phyloP scores from a whole-genome alignment of 2,797 vertebrate genomes.

The Anableps anableps region DNA sequence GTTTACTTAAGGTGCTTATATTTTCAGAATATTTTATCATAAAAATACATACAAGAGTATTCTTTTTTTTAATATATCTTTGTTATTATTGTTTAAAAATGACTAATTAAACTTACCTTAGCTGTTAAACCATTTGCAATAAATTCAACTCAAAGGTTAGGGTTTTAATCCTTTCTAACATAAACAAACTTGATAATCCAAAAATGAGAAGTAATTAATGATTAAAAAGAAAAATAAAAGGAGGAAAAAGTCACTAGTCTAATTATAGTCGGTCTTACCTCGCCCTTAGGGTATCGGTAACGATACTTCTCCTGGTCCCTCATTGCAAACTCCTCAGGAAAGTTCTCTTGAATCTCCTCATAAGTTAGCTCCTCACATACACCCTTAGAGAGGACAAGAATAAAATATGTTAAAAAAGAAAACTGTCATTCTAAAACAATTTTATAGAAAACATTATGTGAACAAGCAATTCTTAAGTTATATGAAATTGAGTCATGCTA shows the following conservation, averaged over 20 bases:
- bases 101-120: neutral
- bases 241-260: neutral
- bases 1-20: neutral
- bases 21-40: neutral
- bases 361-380: constrained; percentile 93
- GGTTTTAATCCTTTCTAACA: neutral
- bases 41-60: too few species aligned
- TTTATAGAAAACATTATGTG: neutral
- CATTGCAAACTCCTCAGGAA: constrained; percentile 89
- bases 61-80: too few species aligned
- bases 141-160: neutral
- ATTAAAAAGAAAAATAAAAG: neutral
- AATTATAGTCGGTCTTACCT: constrained; percentile 75
- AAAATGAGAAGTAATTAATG: neutral
- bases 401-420: neutral
- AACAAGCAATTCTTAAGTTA: neutral
- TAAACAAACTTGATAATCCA: neutral
- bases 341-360: constrained; percentile 89
- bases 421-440: neutral
- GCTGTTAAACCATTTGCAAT: neutral
- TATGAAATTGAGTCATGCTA: too few species aligned
- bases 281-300: constrained; percentile 92
- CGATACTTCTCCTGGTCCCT: constrained; percentile 94
- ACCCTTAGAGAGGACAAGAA: constrained; percentile 75
- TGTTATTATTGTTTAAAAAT: too few species aligned